Evolutionary conservation across 2,797 vertebrate genomes (phyloP), one percentile per base, ranked within the genome.

Genomic region (Argyrosomus regius): DNA sequence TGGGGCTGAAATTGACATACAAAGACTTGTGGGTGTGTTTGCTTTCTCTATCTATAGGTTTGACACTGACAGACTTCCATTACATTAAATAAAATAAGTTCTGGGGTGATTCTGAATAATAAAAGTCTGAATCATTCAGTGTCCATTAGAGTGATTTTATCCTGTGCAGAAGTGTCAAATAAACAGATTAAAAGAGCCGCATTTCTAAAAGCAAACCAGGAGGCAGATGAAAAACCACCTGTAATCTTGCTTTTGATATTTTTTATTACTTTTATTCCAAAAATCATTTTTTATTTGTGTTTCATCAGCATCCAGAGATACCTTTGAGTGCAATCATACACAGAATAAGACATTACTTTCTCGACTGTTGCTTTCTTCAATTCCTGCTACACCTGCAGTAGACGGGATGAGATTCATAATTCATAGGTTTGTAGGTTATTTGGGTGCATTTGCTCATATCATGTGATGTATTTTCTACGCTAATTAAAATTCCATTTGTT

Each of bases 1-100:
- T 74, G 75, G 60, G 75, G 75, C 83, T 83, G 81, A 83, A 88
- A 85, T 66, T 75, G 83, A 83, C 70, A 76, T n/a, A 17, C 17
- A 65, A 49, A 77, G 62, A 53, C 35, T 52, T 16, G 43, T 45
- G 43, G 12, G 43, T 45, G 43, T 45, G 13, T 77, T 62, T 68
- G 28, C 39, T 56, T 52, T 72, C 26, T 22, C 10, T 77, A n/a
- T 75, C 62, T 69, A 14, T 24, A 45, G 24, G 54, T 67, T 71
- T 66, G 72, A 50, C 66, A 50, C 2, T 41, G 43, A 80, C 66
- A 63, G 61, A 80, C 50, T 68, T 9, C 20, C 10, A 64, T 68
- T 54, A n/a, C 6, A 22, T 70, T 49, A 35, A 62, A 71, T 53
- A n/a, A 24, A 77, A 77, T 52, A 57, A 72, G 53, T 59, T 65